A percentile compares a stretch with the other conserved stretches of the same genome.
phyloP scores from a whole-genome alignment of 2,797 vertebrate species.

The Coccyzus lansbergi region DNA sequence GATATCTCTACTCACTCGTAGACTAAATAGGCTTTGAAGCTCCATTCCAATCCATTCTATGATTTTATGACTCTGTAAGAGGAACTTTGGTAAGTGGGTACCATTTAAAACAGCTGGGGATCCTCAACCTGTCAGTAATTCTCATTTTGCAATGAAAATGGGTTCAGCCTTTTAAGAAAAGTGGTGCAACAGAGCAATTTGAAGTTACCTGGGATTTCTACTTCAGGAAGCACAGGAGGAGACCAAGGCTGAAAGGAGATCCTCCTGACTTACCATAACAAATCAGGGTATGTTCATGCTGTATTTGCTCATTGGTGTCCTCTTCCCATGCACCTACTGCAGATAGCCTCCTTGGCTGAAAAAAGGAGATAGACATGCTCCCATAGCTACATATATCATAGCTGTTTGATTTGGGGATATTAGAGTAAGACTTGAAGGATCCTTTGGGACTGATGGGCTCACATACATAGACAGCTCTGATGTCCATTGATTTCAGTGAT shows the following conservation, averaged over 20 bases:
- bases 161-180: background rate
- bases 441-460: background rate
- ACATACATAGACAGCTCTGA: background rate
- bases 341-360: background rate
- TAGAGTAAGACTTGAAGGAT: background rate
- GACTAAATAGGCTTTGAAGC: too few species aligned
- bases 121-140: background rate
- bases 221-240: background rate
- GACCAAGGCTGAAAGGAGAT: background rate
- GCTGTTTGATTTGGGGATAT: background rate
- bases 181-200: background rate
- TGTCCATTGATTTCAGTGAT: background rate
- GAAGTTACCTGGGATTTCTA: background rate
- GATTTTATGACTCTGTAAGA: too few species aligned
- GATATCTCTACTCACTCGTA: too few species aligned
- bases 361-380: background rate
- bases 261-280: background rate
- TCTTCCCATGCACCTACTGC: background rate
- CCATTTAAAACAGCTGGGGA: background rate
- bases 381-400: background rate
- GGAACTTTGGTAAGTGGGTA: background rate
- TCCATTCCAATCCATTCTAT: too few species aligned
- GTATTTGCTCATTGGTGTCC: background rate
- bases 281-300: background rate
- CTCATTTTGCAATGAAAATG: background rate